Evolutionary conservation across 2,888 invertebrate species (phyloP).

Genomic region (Mesorhabditis belari): DNA sequence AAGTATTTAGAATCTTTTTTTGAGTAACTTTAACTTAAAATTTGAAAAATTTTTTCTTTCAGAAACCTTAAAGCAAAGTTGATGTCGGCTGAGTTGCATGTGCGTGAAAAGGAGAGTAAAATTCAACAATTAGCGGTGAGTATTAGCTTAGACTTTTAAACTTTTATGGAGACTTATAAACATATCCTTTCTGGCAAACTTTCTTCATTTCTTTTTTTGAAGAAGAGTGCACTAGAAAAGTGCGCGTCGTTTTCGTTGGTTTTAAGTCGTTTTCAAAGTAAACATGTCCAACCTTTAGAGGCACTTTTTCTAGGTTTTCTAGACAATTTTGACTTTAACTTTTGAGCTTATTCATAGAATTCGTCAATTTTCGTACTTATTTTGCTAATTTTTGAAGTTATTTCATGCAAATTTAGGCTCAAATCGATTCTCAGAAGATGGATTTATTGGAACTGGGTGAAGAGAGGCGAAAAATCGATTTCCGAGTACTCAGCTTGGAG

Average conservation of each 20-base stretch:
- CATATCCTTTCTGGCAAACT: no score
- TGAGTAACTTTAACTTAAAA: neutral
- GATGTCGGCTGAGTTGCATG: slow-evolving; percentile 23
- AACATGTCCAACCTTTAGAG: no score
- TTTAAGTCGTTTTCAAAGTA: no score
- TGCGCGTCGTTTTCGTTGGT: no score
- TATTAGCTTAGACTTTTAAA: neutral
- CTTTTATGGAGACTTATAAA: neutral
- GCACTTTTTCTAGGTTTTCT: no score
- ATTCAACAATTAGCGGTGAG: slow-evolving; percentile 18
- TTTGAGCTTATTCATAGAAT: no score
- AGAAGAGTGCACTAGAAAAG: no score
- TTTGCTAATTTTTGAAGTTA: neutral
- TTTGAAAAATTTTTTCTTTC: neutral
- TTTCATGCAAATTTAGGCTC: slow-evolving; percentile 11
- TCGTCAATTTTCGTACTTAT: no score
- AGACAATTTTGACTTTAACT: no score
- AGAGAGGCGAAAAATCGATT: slow-evolving; percentile 9
- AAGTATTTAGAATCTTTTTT: no score
- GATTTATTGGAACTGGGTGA: slow-evolving; percentile 7
- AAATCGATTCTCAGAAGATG: slow-evolving; percentile 9
- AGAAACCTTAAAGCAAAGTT: slow-evolving; percentile 17
- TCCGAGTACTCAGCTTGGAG: slow-evolving; percentile 4
- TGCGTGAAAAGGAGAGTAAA: slow-evolving; percentile 31
- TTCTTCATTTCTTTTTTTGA: no score